Percentiles rank a stretch among this genome's conserved stretches.
phyloP scores from a whole-genome alignment of 2,113 vertebrate species.

The Melanerpes aurifrons region DNA sequence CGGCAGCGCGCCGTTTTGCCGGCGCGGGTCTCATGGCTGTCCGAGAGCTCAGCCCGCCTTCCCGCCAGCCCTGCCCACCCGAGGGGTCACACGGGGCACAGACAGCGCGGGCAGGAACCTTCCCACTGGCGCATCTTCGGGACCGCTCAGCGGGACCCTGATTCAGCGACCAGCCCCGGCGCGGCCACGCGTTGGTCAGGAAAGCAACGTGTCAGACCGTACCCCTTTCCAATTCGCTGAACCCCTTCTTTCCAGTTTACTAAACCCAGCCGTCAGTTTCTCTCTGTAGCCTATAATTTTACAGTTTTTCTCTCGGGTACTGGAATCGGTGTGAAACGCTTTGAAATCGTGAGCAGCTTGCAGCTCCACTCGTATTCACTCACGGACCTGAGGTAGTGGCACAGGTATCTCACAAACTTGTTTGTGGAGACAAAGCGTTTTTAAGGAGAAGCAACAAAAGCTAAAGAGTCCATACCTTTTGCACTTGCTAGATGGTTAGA shows the following conservation, averaged over 20 bases:
- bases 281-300: background rate
- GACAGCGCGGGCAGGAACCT: background rate
- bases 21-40: background rate
- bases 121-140: background rate
- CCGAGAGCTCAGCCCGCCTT: background rate
- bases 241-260: background rate
- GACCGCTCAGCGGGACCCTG: background rate
- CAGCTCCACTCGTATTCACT: rapidly evolving
- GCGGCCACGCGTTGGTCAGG: rapidly evolving
- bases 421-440: background rate
- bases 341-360: background rate
- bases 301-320: background rate
- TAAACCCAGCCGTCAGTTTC: background rate
- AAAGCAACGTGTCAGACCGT: rapidly evolving
- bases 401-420: background rate
- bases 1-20: background rate
- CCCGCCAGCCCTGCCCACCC: background rate
- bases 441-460: background rate
- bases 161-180: background rate
- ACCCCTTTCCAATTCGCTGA: rapidly evolving
- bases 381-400: background rate
- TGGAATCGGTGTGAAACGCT: background rate
- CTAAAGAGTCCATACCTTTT: background rate
- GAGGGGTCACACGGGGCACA: background rate
- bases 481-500: rapidly evolving